Conservation (phyloP, 2,113 vertebrate species). For the Barbus barbus region DNA sequence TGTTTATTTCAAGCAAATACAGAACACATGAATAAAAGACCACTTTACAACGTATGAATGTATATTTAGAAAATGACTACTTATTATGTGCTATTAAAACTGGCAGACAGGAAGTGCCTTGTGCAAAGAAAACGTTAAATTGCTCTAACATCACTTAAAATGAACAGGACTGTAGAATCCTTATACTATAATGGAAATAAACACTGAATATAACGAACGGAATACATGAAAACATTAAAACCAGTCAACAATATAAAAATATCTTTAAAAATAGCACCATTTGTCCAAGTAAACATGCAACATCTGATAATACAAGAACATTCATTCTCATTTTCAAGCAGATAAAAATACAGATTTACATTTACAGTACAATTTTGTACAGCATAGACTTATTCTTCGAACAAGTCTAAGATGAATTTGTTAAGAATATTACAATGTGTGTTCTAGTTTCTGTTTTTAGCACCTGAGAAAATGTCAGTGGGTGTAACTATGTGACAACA, state of each 20-base stretch:
- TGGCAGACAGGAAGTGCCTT: too few relatives aligned
- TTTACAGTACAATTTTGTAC: conserved; percentile 52
- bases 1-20: not conserved
- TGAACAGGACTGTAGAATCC: not conserved
- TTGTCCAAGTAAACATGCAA: conserved; percentile 50
- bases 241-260: conserved; percentile 47
- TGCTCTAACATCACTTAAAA: not conserved
- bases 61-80: not conserved
- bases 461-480: conserved; percentile 27
- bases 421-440: conserved; percentile 15
- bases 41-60: not conserved
- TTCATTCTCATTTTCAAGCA: conserved; percentile 23
- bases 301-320: conserved; percentile 25
- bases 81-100: not conserved
- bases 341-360: conserved; percentile 42
- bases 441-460: conserved; percentile 16
- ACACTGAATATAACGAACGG: conserved; percentile 30
- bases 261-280: conserved; percentile 52
- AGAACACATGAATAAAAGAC: not conserved
- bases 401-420: not conserved
- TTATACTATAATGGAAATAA: conserved; percentile 33
- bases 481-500: not conserved
- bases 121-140: conserved; percentile 22
- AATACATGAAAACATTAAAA: conserved; percentile 32
- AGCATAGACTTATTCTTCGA: conserved; percentile 33